A percentile compares a stretch with the other conserved stretches of the same genome.
phyloP scores from a whole-genome alignment of 2,113 vertebrate genomes.

The Oenanthe oenanthe region DNA sequence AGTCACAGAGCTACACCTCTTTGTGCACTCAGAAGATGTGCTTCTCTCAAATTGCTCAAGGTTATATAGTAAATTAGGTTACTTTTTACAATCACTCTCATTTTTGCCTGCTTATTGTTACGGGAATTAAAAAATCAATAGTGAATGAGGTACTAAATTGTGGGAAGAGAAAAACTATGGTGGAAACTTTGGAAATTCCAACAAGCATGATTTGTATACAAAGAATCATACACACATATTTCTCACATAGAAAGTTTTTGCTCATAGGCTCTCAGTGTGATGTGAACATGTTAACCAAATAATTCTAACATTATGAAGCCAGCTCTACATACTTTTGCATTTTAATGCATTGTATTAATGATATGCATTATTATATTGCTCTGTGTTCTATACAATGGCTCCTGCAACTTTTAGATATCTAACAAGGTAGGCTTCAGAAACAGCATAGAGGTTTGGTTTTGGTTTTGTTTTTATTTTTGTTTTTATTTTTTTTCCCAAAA shows the following conservation, averaged over 20 bases:
- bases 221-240: background rate
- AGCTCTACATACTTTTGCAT: background rate
- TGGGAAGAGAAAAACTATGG: background rate
- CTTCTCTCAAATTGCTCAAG: background rate
- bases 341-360: background rate
- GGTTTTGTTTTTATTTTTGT: background rate
- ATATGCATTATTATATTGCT: background rate
- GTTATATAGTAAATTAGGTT: background rate
- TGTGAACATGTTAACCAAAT: background rate
- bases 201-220: rapidly evolving
- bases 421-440: background rate
- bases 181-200: background rate
- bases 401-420: background rate
- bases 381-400: background rate
- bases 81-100: background rate
- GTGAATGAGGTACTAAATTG: background rate
- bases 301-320: background rate
- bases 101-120: background rate
- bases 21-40: background rate
- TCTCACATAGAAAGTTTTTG: background rate
- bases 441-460: rapidly evolving
- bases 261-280: background rate
- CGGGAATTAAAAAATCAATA: slow-evolving; percentile 52
- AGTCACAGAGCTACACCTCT: background rate
- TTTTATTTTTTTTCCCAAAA: background rate